Base-by-base conservation (phyloP, 2,113 vertebrate genomes). In the Cryptotis parvus region DNA sequence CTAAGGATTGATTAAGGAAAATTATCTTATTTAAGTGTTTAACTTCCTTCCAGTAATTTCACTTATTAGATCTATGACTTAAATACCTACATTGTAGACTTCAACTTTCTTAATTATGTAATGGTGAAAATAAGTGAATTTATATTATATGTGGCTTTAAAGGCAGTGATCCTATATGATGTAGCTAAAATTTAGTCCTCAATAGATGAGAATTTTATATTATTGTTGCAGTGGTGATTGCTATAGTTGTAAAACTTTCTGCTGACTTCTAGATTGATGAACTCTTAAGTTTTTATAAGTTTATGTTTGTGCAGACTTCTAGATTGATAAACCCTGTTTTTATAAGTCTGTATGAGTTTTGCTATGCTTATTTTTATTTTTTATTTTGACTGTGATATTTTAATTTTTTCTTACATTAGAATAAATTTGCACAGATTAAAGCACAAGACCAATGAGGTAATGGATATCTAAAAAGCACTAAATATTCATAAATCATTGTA, bases 401-500 rank as follows among this genome's bases (percentile, higher is more conserved):
- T 37, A 55, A 29, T 72, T 81, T 73, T 79, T 9, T 58, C 18
- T 22, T 35, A 31, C 11, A 35, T 10, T 63, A 29, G 29, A 8
- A 65, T 55, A 78, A 61, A 87, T 12, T 77, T 70, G 63, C 31
- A 22, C 41, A 37, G 45, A 90, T 87, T 72, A 86, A 52, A 77
- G 3, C 1, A 24, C 72, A 6, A n/a, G 9, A 24, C 24, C 45
- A 68, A 15, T 39, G 24, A 43, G 14, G 3, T 41, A 77, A 41
- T 18, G 39, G 11, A 27, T 61, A 16, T 63, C 66, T 29, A 37
- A 93, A 39, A 72, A 37, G 3, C 3, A 80, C 18, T 66, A 39
- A 69, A 35, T 90, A 4, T 80, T 91, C 12, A 76, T 72, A 79
- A 74, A 88, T 43, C 41, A 69, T 55, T 70, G 69, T 63, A n/a